Conservation (phyloP, 92 coral and sea anemone species). For the Desmophyllum pertusum region DNA sequence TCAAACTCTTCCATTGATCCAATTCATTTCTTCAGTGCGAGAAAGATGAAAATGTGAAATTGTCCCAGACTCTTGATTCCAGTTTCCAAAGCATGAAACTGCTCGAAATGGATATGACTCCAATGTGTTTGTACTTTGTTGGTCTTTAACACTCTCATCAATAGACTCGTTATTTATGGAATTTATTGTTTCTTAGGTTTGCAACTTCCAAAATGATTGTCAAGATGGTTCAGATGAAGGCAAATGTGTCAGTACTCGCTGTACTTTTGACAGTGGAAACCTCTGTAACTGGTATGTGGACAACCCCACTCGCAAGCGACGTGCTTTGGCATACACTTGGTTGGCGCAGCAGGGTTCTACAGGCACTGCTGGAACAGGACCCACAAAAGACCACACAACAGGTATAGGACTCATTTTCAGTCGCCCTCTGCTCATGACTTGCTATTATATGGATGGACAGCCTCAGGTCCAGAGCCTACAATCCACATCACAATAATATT, state of each 20-base stretch:
- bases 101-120: not conserved
- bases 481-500: too few relatives aligned
- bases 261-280: constrained; percentile 83
- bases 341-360: constrained; percentile 86
- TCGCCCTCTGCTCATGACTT: not conserved
- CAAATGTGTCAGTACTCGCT: constrained; percentile 72
- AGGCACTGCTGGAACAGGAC: constrained; percentile 76
- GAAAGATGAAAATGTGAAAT: too few relatives aligned
- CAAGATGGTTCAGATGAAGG: constrained; percentile 87
- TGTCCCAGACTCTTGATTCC: too few relatives aligned
- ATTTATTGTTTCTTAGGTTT: constrained; percentile 52
- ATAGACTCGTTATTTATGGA: not conserved
- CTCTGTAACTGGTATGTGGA: constrained; percentile 91
- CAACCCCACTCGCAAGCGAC: constrained; percentile 69
- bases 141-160: not conserved
- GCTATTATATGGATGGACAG: not conserved
- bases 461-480: too few relatives aligned
- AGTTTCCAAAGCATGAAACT: not conserved
- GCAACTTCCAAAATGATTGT: constrained; percentile 85
- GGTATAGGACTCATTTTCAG: constrained; percentile 47
- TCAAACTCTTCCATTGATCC: too few relatives aligned
- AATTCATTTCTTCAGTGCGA: not conserved
- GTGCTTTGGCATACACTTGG: constrained; percentile 89
- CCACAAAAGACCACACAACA: constrained; percentile 85
- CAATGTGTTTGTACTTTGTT: not conserved